These are phyloP conservation scores for Oreochromis aureus DNA, from an alignment of 2,113 vertebrate genomes.

Conservation along the genomic window DNA sequence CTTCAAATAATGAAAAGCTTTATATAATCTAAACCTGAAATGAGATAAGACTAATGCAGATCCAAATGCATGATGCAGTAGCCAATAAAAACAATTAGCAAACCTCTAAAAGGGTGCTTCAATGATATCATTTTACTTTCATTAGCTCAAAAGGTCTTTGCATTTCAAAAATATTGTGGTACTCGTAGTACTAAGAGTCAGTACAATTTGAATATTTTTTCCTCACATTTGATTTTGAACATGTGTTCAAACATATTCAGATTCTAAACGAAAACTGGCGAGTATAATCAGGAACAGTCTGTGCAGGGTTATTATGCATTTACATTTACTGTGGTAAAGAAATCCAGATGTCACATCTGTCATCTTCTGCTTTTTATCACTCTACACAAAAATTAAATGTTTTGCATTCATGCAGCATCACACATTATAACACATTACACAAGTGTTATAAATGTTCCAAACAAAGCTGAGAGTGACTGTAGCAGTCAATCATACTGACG, in stretches of 20 bases:
- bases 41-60: not conserved
- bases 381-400: not conserved
- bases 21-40: not conserved
- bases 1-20: not conserved
- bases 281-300: not conserved
- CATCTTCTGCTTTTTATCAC: not conserved
- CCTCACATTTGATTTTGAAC: not conserved
- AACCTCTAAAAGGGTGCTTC: not conserved
- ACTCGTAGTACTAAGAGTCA: not conserved
- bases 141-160: constrained; percentile 6
- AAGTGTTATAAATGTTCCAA: not conserved
- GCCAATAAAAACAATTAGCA: not conserved
- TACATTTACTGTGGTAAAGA: not conserved
- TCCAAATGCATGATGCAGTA: not conserved
- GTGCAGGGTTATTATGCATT: not conserved
- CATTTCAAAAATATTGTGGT: not conserved
- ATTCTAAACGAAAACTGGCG: not conserved
- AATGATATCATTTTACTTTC: not conserved
- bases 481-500: not conserved
- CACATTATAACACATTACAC: not conserved
- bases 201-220: not conserved
- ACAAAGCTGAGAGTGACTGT: not conserved
- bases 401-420: not conserved
- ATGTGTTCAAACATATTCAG: not conserved
- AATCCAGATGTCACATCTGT: not conserved